phyloP scores from a whole-genome alignment of 2,888 invertebrate species.

The Cristatella mucedo region DNA sequence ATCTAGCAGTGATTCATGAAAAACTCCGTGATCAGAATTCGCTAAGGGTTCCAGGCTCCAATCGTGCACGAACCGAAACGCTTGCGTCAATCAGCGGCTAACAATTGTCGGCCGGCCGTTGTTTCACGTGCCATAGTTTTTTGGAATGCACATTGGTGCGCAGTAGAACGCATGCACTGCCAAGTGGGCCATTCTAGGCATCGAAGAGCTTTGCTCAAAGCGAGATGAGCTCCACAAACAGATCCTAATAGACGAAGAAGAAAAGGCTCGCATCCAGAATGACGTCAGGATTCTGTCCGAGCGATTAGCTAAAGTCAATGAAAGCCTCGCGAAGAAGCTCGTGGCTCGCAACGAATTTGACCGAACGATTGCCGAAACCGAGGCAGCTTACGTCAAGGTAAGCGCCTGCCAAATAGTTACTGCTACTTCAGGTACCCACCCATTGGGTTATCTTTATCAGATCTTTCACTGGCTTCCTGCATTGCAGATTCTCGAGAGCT shows the following conservation, averaged over 20 bases:
- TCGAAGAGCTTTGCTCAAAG: conserved; percentile 36
- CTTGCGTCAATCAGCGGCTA: too few species aligned
- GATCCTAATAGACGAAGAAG: conserved; percentile 36
- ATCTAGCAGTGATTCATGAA: too few species aligned
- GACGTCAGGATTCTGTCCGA: conserved; percentile 35
- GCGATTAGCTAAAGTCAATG: conserved; percentile 35
- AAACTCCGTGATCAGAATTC: too few species aligned
- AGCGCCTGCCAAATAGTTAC: too few species aligned
- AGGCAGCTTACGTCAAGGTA: conserved; percentile 39
- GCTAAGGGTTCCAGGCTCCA: too few species aligned
- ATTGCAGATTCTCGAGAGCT: conserved; percentile 36
- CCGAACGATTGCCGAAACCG: conserved; percentile 38
- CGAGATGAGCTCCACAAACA: conserved; percentile 35
- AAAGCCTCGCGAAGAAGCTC: conserved; percentile 37
- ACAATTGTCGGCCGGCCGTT: not conserved
- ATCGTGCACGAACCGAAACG: not conserved
- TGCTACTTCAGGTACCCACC: too few species aligned
- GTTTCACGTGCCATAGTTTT: too few species aligned
- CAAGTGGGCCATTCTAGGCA: conserved; percentile 17
- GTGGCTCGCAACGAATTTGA: conserved; percentile 37
- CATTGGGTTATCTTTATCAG: too few species aligned
- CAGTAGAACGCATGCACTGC: too few species aligned
- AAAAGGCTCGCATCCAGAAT: conserved; percentile 36
- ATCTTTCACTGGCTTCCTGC: not conserved
- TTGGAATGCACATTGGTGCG: too few species aligned